A percentile compares a stretch with the other conserved stretches of the same genome.
Evolutionary conservation across 2,888 invertebrate species (phyloP).

Genomic region (Amaurobius ferox): DNA sequence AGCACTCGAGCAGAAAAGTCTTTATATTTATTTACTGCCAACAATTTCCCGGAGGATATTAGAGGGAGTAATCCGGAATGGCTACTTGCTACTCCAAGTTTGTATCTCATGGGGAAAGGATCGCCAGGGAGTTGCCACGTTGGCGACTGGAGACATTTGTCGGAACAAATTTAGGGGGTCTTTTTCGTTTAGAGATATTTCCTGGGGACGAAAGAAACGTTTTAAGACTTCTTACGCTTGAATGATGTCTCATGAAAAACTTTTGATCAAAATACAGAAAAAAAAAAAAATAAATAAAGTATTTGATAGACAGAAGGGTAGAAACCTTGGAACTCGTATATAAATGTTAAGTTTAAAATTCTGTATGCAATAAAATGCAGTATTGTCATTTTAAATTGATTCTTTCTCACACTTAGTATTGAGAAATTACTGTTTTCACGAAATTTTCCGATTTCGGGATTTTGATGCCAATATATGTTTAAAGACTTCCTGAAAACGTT

Average conservation of each 20-base stretch:
- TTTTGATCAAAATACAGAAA: too few species aligned
- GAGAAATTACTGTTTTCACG: too few species aligned
- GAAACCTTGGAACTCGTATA: too few species aligned
- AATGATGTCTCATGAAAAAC: neutral
- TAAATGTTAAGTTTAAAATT: too few species aligned
- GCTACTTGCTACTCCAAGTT: constrained; percentile 7
- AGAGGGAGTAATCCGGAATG: constrained; percentile 43
- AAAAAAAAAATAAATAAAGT: too few species aligned
- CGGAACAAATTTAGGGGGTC: constrained; percentile 29
- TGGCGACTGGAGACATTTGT: constrained; percentile 38
- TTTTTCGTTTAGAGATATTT: neutral
- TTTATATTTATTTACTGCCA: constrained; percentile 55
- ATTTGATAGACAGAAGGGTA: too few species aligned
- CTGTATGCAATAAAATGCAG: too few species aligned
- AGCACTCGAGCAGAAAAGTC: neutral
- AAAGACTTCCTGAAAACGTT: too few species aligned
- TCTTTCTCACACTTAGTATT: too few species aligned
- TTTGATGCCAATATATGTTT: too few species aligned
- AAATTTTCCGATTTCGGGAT: too few species aligned
- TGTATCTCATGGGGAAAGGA: constrained; percentile 33
- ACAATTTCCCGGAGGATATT: constrained; percentile 53
- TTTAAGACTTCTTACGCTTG: neutral
- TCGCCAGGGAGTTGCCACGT: constrained; percentile 22
- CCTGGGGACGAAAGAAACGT: neutral
- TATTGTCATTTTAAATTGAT: too few species aligned